These are phyloP conservation scores for Cheilosia pagana DNA, from an alignment of 2,888 invertebrate species.

Conservation along the genomic window DNA sequence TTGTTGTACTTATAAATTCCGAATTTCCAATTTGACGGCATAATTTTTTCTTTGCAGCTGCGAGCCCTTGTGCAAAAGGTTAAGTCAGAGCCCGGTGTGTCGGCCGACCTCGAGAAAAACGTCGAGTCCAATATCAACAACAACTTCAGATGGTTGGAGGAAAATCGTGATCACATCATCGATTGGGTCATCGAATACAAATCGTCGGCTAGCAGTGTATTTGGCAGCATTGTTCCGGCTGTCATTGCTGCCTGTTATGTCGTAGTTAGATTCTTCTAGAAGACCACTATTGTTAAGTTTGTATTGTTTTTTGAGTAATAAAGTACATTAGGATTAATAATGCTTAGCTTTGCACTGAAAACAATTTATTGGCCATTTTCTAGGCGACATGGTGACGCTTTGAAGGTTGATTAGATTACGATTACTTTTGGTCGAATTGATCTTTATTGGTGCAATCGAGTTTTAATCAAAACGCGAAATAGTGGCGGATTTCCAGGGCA, in stretches of 20 bases:
- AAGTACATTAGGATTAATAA: conserved; percentile 16
- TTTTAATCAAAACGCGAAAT: not conserved
- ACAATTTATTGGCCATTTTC: no score
- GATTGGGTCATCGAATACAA: conserved; percentile 76
- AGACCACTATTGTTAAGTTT: not conserved
- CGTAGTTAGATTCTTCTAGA: conserved; percentile 53
- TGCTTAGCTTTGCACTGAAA: not conserved
- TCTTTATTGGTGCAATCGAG: conserved; percentile 1
- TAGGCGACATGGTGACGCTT: no score
- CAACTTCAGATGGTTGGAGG: conserved; percentile 79
- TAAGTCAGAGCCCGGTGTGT: conserved; percentile 76
- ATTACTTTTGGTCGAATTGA: no score
- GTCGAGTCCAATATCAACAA: conserved; percentile 76
- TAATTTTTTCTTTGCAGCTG: conserved; percentile 70
- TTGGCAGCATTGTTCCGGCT: conserved; percentile 39
- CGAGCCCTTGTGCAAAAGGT: conserved; percentile 77
- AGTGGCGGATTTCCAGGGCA: not conserved
- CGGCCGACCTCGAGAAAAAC: conserved; percentile 71
- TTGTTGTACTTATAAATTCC: not conserved
- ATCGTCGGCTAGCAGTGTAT: conserved; percentile 27
- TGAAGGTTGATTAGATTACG: no score
- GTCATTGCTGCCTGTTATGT: conserved; percentile 36
- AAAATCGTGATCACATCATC: conserved; percentile 79
- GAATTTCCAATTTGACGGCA: not conserved
- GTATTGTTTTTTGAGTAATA: conserved; percentile 14